Percentiles rank a stretch among this genome's conserved stretches.
These are phyloP conservation scores for Antrozous pallidus DNA, from an alignment of 2,797 vertebrate species.

Conservation along the genomic window DNA sequence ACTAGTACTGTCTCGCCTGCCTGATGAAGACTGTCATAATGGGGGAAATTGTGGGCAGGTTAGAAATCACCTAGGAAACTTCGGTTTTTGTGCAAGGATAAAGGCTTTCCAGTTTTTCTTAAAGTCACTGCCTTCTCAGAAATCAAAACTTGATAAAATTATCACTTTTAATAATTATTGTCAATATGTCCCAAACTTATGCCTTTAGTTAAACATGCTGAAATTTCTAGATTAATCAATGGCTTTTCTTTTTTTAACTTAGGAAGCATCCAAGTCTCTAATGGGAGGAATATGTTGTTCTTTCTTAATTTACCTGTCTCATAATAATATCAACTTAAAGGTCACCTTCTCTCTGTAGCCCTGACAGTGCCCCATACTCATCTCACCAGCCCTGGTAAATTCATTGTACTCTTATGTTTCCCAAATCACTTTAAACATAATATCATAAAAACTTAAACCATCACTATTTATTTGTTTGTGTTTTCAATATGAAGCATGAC, in stretches of 20 bases:
- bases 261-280: neutral
- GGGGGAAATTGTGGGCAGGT: neutral
- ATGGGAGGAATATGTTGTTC: neutral
- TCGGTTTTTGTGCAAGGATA: neutral
- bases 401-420: neutral
- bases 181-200: neutral
- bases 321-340: neutral
- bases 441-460: neutral
- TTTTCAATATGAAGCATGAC: neutral
- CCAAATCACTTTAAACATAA: neutral
- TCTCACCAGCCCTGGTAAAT: neutral
- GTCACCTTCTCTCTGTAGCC: neutral
- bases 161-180: neutral
- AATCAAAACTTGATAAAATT: slow-evolving; percentile 5
- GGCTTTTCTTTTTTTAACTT: neutral
- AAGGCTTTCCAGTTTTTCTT: slow-evolving; percentile 2
- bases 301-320: neutral
- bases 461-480: neutral
- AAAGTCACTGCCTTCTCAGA: neutral
- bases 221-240: neutral
- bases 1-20: neutral
- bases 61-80: neutral
- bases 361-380: rapidly evolving
- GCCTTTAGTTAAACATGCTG: neutral
- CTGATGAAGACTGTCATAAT: neutral